Evolutionary conservation across 2,113 vertebrate species (phyloP), one percentile per base, ranked within the genome.

Genomic region (Mirza zaza): DNA sequence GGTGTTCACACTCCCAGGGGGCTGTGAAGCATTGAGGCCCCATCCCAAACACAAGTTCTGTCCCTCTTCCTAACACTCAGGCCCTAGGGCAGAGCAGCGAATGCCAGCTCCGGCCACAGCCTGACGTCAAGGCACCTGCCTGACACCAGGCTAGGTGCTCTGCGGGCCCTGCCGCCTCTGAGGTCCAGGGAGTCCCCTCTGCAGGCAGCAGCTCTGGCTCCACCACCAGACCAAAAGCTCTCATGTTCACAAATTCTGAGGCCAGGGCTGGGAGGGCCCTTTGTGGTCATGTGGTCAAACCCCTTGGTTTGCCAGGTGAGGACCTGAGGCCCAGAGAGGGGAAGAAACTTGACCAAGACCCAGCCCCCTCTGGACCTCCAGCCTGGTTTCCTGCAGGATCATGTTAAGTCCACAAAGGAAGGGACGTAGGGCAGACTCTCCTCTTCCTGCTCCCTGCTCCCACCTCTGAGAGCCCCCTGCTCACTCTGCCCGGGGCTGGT

Each of bases 241-340:
- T 59, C 14, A 42, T 2, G 34, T 57, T 83, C 45, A 92, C 63
- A 52, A 3, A 59, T 39, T 94, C 52, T 32, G 86, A 76, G 79
- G 25, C 52, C 50, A 90, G 68, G 80, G 68, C 63, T 87, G 13
- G 68, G 14, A 79, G 8, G 61, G 18, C 36, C n/a, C 36, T 70
- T 48, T 91, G 71, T 70, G 84, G 73, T 52, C 75, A 83, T 73
- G n/a, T 79, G 73, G 73, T 68, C 76, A 93, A 85, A 73, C 6
- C 20, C 80, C 5, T 39, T 61, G 63, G 79, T 61, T 92, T 96
- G 91, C 79, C 67, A 77, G 61, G n/a, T 81, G 77, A 92, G 36
- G 50, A 96, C 91, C 87, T 73, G 23, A 89, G 55, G 39, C 57
- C 68, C 48, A 79, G 65, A 82, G 63, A 45, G 25, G 20, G 18